Evolutionary conservation across 37 sponge, comb jelly and placozoan species (phyloP).

Genomic region (Geodia barretti): DNA sequence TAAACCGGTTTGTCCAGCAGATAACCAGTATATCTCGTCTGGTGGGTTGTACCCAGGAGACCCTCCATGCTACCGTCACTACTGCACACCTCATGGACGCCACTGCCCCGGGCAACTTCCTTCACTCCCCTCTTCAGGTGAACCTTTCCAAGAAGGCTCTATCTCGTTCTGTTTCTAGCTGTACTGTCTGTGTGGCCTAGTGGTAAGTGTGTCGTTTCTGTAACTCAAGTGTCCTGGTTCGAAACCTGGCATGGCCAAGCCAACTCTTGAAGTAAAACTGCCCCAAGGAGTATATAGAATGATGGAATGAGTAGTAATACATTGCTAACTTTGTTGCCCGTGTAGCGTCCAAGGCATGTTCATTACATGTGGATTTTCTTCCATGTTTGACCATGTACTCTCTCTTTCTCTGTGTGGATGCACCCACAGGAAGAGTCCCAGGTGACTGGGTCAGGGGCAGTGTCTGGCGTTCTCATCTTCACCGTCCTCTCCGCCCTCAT

Average conservation of each 20-base stretch:
- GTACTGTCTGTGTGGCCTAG: too few species aligned
- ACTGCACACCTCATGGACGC: conserved; percentile 63
- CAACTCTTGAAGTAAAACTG: too few species aligned
- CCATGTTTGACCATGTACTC: not conserved
- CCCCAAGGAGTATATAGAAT: too few species aligned
- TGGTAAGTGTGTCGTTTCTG: too few species aligned
- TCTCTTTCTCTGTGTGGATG: not conserved
- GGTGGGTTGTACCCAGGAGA: conserved; percentile 51
- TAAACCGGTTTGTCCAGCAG: conserved; percentile 63
- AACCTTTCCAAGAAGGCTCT: not conserved
- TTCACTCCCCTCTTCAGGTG: conserved; percentile 18
- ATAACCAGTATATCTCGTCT: conserved; percentile 69
- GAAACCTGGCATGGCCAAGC: too few species aligned
- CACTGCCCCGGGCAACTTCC: conserved; percentile 55
- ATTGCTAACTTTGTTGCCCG: too few species aligned
- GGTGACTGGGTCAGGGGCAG: conserved; percentile 69
- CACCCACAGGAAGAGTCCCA: conserved; percentile 38
- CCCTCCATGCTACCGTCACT: conserved; percentile 53
- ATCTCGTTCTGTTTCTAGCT: too few species aligned
- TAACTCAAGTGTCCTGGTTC: too few species aligned
- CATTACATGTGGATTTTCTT: not conserved
- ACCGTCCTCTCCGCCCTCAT: conserved; percentile 61
- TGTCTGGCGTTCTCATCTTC: conserved; percentile 76
- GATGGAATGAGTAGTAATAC: too few species aligned
- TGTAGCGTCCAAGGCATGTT: not conserved